Conservation (phyloP, 1,140 invertebrate species). For the Zeugodacus cucurbitae region DNA sequence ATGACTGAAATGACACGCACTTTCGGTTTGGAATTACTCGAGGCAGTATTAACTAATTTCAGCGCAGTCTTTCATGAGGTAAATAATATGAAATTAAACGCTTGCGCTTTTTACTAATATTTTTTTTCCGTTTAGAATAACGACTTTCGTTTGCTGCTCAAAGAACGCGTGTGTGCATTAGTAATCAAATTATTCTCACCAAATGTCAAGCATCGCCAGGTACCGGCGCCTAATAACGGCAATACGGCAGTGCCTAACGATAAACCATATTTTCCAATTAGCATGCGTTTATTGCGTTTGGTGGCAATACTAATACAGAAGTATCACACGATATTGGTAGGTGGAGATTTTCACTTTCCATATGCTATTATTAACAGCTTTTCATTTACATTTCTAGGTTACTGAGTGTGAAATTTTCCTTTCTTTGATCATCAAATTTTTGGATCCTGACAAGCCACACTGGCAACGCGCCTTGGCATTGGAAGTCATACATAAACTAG, state of each 20-base stretch:
- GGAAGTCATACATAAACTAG: constrained; percentile 95
- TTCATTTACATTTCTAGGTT: constrained; percentile 70
- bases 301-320: constrained; percentile 93
- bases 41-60: constrained; percentile 92
- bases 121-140: constrained; percentile 74
- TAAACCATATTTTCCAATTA: constrained; percentile 96
- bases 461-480: constrained; percentile 96
- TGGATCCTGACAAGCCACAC: constrained; percentile 94
- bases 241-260: constrained; percentile 76
- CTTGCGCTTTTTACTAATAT: not conserved
- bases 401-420: constrained; percentile 99
- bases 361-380: not conserved
- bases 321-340: constrained; percentile 92
- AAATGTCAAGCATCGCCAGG: constrained; percentile 89
- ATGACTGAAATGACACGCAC: constrained; percentile 98
- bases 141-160: constrained; percentile 94
- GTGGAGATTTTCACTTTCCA: constrained; percentile 53
- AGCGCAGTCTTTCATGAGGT: constrained; percentile 93
- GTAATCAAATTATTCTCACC: constrained; percentile 98
- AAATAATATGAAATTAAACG: constrained; percentile 40
- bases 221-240: constrained; percentile 63
- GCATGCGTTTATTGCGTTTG: constrained; percentile 91
- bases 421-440: constrained; percentile 95
- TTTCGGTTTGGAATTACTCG: constrained; percentile 94
- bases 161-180: constrained; percentile 96